phyloP scores from a whole-genome alignment of 64 coral and sea anemone species.

The Actinia tenebrosa region DNA sequence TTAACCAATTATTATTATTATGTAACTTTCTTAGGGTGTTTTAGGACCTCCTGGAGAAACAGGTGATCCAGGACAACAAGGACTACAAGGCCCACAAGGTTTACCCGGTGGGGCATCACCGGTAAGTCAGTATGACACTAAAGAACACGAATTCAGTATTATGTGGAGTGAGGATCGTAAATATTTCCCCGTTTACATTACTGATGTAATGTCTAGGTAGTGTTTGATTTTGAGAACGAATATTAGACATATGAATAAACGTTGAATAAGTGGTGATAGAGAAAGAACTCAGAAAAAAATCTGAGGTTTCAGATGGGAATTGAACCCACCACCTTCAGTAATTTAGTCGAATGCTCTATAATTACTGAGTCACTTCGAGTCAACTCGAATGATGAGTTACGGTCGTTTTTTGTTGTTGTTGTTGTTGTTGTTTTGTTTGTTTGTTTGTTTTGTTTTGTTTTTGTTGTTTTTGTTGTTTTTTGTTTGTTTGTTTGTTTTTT shows the following conservation, averaged over 20 bases:
- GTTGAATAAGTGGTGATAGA: no score
- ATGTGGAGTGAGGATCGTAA: no score
- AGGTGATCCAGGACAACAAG: conserved; percentile 1
- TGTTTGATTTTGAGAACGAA: no score
- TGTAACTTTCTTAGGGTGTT: background rate
- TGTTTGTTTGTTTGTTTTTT: background rate
- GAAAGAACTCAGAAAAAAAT: no score
- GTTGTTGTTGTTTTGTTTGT: background rate
- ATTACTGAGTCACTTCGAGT: no score
- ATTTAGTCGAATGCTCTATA: no score
- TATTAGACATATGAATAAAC: no score
- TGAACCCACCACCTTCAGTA: no score
- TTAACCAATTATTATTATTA: no score
- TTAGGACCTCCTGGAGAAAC: background rate
- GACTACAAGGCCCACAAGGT: background rate
- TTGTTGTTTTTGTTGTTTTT: background rate
- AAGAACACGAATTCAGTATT: no score
- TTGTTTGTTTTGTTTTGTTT: background rate
- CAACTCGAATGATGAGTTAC: no score
- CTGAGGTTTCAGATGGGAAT: background rate
- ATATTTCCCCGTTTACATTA: background rate
- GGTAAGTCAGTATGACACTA: background rate
- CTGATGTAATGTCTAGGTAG: no score
- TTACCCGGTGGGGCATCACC: background rate
- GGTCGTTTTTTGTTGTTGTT: background rate